These are phyloP conservation scores for Malthinus flaveolus DNA, from an alignment of 2,888 invertebrate species.

Conservation along the genomic window DNA sequence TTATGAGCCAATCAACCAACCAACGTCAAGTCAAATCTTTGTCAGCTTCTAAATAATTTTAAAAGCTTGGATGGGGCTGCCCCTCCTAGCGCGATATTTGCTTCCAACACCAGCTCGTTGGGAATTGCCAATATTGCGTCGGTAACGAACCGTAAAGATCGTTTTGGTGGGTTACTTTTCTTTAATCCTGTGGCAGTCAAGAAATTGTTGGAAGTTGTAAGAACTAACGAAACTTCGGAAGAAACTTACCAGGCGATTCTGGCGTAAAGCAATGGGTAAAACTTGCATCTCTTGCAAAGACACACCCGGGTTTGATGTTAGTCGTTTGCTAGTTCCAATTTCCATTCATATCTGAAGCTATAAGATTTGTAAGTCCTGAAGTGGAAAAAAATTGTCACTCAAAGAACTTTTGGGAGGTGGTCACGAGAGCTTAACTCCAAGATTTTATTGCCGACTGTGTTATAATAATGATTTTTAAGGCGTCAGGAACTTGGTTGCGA, in stretches of 20 bases:
- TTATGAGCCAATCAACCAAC: too few relatives aligned
- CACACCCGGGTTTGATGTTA: slow-evolving; percentile 91
- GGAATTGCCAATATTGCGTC: slow-evolving; percentile 80
- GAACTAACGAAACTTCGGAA: slow-evolving; percentile 75
- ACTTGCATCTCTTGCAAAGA: slow-evolving; percentile 87
- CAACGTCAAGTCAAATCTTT: too few relatives aligned
- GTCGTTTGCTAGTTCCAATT: slow-evolving; percentile 82
- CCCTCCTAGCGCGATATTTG: slow-evolving; percentile 75
- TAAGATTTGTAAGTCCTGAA: too few relatives aligned
- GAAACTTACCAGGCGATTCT: slow-evolving; percentile 73
- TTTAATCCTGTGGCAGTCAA: slow-evolving; percentile 92
- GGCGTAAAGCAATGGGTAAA: slow-evolving; percentile 79
- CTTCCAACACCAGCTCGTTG: slow-evolving; percentile 88
- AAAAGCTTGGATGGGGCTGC: slow-evolving; percentile 72
- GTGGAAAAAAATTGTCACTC: too few relatives aligned
- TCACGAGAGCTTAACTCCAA: not conserved
- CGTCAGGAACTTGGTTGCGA: too few relatives aligned
- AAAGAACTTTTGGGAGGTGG: not conserved
- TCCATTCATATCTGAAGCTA: slow-evolving; percentile 81
- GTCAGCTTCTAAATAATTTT: too few relatives aligned
- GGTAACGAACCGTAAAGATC: slow-evolving; percentile 71
- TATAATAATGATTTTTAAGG: slow-evolving; percentile 51
- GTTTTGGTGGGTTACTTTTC: slow-evolving; percentile 87
- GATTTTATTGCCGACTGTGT: not conserved
- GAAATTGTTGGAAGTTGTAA: slow-evolving; percentile 83